Base-by-base conservation (phyloP, 2,113 vertebrate genomes). In the Prunella himalayana region DNA sequence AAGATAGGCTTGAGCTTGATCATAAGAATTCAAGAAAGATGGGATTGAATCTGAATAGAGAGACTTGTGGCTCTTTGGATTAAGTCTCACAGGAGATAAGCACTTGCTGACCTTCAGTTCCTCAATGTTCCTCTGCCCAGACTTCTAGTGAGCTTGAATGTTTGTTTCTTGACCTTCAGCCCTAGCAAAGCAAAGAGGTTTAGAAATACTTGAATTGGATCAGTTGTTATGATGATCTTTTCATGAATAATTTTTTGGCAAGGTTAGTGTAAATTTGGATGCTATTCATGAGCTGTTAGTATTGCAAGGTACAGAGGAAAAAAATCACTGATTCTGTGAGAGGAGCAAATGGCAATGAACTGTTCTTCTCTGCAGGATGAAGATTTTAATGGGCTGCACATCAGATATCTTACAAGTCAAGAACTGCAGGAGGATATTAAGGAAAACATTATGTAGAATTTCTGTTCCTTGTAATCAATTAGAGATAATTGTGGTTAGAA, bases 141-240 rank as follows among this genome's bases (percentile, higher is more conserved):
- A 64, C 80, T 89, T 94, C 9, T 7, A n/a, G 45, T 71, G 76
- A 18, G 24, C 65, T 90, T 75, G 69, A 82, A 49, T 71, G 41
- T 94, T 97, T 95, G 80, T 94, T 91, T 85, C 60, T 76, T 92
- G 89, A 96, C 91, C 94, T 95, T 96, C 65, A 89, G 61, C 39
- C 56, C n/a, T 11, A 87, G 73, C 44, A 95, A 79, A 87, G 80
- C 35, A 79, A 59, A 84, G 64, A 86, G 77, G 31, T 94, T 97
- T 92, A 92, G 56, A 94, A 94, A 96, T 71, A 91, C 64, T 96
- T 89, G 73, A 94, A 84, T 72, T 79, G 77, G 57, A 79, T 86
- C 61, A 42, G 45, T 75, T 94, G 86, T 82, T 94, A 41, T 71
- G 86, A 93, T 86, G 80, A 88, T 95, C 47, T 94, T 86, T 61